Conservation (phyloP, 2,113 vertebrate genomes). For the Misgurnus mizolepis region DNA sequence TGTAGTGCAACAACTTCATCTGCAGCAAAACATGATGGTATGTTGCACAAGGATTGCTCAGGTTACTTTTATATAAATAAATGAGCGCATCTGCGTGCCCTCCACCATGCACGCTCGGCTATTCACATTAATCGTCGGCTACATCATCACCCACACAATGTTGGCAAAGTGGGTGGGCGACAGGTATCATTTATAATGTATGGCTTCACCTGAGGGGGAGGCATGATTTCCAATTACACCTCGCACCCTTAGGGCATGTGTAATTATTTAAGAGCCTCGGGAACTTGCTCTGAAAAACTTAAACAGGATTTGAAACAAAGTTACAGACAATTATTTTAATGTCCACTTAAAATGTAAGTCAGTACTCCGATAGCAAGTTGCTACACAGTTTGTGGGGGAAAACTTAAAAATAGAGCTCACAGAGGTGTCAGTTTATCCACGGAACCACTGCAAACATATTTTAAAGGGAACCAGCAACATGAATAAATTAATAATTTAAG, state of each 20-base stretch:
- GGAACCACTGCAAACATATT: too few species aligned
- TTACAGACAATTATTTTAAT: not conserved
- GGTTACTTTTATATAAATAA: conserved; percentile 31
- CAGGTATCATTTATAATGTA: conserved; percentile 55
- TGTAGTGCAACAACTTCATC: conserved; percentile 1
- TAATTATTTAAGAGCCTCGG: conserved; percentile 49
- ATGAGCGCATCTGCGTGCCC: conserved; percentile 18
- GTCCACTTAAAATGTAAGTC: not conserved
- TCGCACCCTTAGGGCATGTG: conserved; percentile 39
- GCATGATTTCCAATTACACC: conserved; percentile 53
- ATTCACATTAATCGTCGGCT: conserved; percentile 13
- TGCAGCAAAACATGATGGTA: conserved; percentile 28
- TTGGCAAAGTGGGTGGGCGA: conserved; percentile 27
- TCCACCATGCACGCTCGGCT: conserved; percentile 4
- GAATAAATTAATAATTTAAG: too few species aligned
- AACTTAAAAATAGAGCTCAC: too few species aligned
- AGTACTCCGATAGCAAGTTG: too few species aligned
- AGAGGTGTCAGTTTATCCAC: too few species aligned
- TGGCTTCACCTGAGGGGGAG: conserved; percentile 50
- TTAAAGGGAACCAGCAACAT: too few species aligned
- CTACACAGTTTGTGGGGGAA: too few species aligned
- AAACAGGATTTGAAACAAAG: conserved; percentile 11
- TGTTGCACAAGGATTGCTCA: conserved; percentile 10
- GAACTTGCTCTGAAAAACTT: conserved; percentile 5
- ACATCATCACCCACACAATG: conserved; percentile 41